Evolutionary conservation across 1,140 invertebrate species (phyloP).

Genomic region (Cyrtorhinus lividipennis): DNA sequence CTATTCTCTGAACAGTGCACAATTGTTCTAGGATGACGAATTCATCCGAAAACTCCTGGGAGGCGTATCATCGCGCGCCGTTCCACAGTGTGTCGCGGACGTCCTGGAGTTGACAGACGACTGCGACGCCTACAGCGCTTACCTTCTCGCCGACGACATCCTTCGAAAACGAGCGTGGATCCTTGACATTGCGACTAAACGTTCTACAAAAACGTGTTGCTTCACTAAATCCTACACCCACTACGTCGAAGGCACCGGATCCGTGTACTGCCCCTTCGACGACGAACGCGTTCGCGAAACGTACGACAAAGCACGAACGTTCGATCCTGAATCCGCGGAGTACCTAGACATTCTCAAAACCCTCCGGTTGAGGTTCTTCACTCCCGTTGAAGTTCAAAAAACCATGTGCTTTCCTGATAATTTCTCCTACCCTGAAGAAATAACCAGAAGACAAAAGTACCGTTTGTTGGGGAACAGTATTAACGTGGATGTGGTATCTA

Average conservation of each 20-base stretch:
- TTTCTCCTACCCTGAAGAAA: conserved; percentile 53
- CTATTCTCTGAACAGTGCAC: too few relatives aligned
- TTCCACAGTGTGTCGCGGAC: conserved; percentile 18
- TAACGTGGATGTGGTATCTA: conserved; percentile 69
- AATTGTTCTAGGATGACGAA: neutral
- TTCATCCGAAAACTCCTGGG: neutral
- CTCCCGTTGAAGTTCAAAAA: conserved; percentile 67
- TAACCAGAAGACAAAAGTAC: conserved; percentile 59
- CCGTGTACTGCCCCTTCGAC: conserved; percentile 34
- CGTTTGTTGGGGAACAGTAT: conserved; percentile 78
- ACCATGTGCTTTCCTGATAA: conserved; percentile 75
- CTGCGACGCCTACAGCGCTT: conserved; percentile 31
- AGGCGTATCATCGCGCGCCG: neutral
- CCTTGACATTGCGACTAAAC: conserved; percentile 63
- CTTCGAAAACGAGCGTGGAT: conserved; percentile 50
- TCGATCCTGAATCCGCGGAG: conserved; percentile 30
- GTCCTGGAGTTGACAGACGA: conserved; percentile 41
- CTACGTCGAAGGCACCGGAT: conserved; percentile 85
- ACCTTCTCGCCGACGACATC: conserved; percentile 46
- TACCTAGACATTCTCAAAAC: conserved; percentile 38
- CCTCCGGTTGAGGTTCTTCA: conserved; percentile 73
- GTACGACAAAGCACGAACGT: conserved; percentile 30
- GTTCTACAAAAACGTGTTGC: conserved; percentile 65
- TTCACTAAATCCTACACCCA: conserved; percentile 88
- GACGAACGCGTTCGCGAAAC: conserved; percentile 27